Percentiles rank a stretch among this genome's conserved stretches.
Conservation (phyloP, 2,888 invertebrate species). For the Bedellia somnulentella region DNA sequence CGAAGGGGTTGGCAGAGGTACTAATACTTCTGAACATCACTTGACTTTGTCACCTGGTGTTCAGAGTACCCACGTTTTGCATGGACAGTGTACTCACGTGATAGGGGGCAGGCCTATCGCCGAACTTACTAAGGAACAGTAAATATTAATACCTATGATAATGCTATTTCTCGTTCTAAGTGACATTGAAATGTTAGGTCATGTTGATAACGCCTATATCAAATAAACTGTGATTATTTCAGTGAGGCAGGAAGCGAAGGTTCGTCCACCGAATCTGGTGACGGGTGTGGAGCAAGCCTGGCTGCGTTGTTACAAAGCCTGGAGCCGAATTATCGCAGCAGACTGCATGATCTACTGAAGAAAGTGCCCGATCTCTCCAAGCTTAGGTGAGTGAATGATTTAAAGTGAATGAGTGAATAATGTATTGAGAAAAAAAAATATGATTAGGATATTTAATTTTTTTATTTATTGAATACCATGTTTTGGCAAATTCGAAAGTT, state of each 20-base stretch:
- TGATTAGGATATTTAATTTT: background rate
- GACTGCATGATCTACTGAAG: slow-evolving; percentile 20
- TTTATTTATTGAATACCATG: background rate
- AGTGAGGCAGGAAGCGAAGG: slow-evolving; percentile 17
- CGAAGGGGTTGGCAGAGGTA: too few species aligned
- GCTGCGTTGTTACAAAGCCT: slow-evolving; percentile 32
- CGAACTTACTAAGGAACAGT: too few species aligned
- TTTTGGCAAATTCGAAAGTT: background rate
- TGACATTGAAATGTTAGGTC: too few species aligned
- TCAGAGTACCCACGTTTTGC: too few species aligned
- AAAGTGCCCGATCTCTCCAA: slow-evolving; percentile 12
- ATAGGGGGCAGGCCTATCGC: too few species aligned
- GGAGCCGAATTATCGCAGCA: slow-evolving; percentile 36
- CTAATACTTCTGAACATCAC: too few species aligned
- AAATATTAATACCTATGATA: too few species aligned
- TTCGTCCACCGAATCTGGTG: slow-evolving; percentile 14
- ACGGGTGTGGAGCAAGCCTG: slow-evolving; percentile 24
- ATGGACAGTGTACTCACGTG: too few species aligned
- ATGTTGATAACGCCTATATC: too few species aligned
- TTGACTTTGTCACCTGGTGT: too few species aligned
- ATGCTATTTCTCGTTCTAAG: too few species aligned
- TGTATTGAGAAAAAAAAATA: background rate
- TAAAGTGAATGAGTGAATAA: background rate
- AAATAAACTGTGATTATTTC: too few species aligned
- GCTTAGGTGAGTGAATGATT: background rate